phyloP scores from a whole-genome alignment of 2,113 vertebrate species.

The Callionymus lyra region DNA sequence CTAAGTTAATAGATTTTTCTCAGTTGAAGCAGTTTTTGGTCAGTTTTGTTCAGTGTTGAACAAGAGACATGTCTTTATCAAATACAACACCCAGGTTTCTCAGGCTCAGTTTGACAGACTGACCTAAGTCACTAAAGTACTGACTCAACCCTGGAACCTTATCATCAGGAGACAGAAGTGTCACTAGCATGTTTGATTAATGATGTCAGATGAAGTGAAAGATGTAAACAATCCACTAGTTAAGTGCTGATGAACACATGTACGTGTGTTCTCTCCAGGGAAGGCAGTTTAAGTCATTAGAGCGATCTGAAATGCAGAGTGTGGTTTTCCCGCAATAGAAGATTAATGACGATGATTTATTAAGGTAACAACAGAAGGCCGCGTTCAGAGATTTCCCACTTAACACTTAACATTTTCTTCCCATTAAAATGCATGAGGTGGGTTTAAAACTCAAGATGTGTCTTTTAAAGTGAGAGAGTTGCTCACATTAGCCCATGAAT shows the following conservation, averaged over 20 bases:
- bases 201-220: too few species aligned
- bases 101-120: too few species aligned
- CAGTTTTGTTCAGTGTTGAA: too few species aligned
- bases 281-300: constrained; percentile 39
- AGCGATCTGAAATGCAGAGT: constrained; percentile 28
- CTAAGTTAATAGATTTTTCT: too few species aligned
- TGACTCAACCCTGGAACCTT: too few species aligned
- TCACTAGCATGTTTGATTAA: too few species aligned
- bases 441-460: constrained; percentile 1
- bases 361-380: constrained; percentile 46
- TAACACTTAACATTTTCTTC: constrained; percentile 40
- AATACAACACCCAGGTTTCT: too few species aligned
- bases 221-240: constrained; percentile 2
- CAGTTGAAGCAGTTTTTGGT: too few species aligned
- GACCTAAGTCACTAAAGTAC: too few species aligned
- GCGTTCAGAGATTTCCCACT: constrained; percentile 40
- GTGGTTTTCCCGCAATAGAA: constrained; percentile 31
- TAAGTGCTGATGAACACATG: constrained; percentile 12
- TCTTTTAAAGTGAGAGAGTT: background rate
- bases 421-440: constrained; percentile 31
- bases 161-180: too few species aligned
- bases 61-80: too few species aligned
- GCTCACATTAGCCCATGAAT: constrained; percentile 5
- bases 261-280: constrained; percentile 24
- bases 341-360: constrained; percentile 58